phyloP scores from a whole-genome alignment of 2,113 vertebrate genomes.

The Neogale vison region DNA sequence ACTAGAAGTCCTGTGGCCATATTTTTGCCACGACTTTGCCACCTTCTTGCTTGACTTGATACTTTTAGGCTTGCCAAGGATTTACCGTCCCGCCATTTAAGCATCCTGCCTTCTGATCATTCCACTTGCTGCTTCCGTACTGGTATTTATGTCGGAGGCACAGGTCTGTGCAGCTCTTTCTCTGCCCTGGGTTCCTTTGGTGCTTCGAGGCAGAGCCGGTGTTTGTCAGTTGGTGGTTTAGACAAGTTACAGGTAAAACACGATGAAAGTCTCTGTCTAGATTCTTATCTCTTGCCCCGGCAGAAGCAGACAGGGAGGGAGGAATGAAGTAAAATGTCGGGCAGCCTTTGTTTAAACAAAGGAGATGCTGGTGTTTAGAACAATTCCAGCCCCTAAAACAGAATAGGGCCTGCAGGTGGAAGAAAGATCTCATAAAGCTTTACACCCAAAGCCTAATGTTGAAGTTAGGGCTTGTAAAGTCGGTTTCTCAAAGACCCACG shows the following conservation, averaged over 20 bases:
- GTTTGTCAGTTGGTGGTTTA: slow-evolving; percentile 82
- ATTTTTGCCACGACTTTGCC: not conserved
- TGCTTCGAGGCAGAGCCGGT: slow-evolving; percentile 59
- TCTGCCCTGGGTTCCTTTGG: not conserved
- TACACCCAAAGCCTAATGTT: not conserved
- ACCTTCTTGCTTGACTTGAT: not conserved
- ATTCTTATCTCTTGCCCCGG: slow-evolving; percentile 75
- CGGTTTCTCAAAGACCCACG: not conserved
- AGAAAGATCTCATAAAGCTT: slow-evolving; percentile 17
- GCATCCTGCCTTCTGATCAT: not conserved
- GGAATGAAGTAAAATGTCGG: slow-evolving; percentile 13
- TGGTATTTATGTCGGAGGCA: not conserved
- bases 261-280: slow-evolving; percentile 75
- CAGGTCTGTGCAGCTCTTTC: slow-evolving; percentile 53
- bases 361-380: not conserved
- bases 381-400: not conserved
- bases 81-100: not conserved
- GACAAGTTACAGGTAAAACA: slow-evolving; percentile 80
- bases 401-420: not conserved
- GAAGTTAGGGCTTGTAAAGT: slow-evolving; percentile 10
- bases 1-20: not conserved
- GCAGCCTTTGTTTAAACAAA: slow-evolving; percentile 69
- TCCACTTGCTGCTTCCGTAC: not conserved
- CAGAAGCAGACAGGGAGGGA: slow-evolving; percentile 69
- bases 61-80: not conserved